These are phyloP conservation scores for Apis dorsata DNA, from an alignment of 1,140 invertebrate species.

Conservation along the genomic window DNA sequence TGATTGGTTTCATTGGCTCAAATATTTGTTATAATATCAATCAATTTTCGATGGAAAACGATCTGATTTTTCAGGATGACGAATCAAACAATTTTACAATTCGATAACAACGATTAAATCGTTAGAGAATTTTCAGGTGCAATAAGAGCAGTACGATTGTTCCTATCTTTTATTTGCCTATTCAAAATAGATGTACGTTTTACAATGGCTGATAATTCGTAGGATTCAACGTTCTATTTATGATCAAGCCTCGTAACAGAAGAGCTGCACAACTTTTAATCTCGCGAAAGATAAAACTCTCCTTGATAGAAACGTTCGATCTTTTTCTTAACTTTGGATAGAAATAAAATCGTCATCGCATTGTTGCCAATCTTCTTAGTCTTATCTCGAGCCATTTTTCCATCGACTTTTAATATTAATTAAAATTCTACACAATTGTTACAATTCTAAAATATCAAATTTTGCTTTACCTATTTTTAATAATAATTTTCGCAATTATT, in stretches of 20 bases:
- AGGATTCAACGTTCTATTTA: constrained; percentile 4
- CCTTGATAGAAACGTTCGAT: too few species aligned
- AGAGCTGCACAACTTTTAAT: neutral
- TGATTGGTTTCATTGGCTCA: too few species aligned
- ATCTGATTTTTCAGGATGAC: neutral
- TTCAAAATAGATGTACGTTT: constrained; percentile 32
- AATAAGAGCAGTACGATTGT: constrained; percentile 8
- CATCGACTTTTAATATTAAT: too few species aligned
- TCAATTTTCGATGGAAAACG: neutral
- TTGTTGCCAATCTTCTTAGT: too few species aligned
- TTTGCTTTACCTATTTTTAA: too few species aligned
- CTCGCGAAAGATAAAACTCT: constrained; percentile 17
- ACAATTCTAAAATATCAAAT: too few species aligned
- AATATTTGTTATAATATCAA: too few species aligned
- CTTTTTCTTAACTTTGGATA: too few species aligned
- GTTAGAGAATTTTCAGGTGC: neutral
- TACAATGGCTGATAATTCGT: constrained; percentile 32
- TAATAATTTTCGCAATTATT: too few species aligned
- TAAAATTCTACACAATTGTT: too few species aligned
- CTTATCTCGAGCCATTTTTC: too few species aligned
- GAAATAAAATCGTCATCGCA: too few species aligned
- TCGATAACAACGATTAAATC: neutral
- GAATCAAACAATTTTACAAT: neutral
- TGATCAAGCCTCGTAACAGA: neutral
- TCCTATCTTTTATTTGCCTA: constrained; percentile 30